Conservation (phyloP, 2,113 vertebrate genomes). For the Grus americana region DNA sequence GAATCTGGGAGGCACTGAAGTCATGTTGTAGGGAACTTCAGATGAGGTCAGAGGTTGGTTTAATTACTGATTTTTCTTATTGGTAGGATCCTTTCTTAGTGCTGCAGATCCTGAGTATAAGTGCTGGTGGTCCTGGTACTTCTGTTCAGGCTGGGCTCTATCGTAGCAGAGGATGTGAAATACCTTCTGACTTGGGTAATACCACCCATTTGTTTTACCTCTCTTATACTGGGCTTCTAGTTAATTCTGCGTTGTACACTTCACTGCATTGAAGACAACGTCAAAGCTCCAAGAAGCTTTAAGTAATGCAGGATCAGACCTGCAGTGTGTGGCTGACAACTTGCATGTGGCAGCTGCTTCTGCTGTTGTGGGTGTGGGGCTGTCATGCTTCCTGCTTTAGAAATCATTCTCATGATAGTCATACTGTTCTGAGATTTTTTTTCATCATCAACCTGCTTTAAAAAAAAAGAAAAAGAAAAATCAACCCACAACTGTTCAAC, state of each 20-base stretch:
- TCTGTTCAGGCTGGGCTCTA: neutral
- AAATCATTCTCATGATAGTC: constrained; percentile 62
- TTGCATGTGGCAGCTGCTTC: constrained; percentile 58
- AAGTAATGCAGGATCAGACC: neutral
- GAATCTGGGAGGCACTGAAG: neutral
- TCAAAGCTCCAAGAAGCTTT: neutral
- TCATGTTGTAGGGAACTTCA: neutral
- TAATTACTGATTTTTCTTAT: neutral
- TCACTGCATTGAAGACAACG: neutral
- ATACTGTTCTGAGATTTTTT: constrained; percentile 40
- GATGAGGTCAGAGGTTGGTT: neutral
- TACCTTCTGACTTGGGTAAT: neutral
- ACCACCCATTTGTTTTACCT: neutral
- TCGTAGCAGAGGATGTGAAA: neutral
- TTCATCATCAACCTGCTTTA: constrained; percentile 47
- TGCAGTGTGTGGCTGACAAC: constrained; percentile 2
- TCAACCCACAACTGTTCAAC: constrained; percentile 31
- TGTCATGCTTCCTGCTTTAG: constrained; percentile 64
- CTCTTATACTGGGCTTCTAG: neutral
- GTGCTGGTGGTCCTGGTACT: neutral
- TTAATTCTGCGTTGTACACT: neutral
- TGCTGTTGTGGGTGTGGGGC: constrained; percentile 56
- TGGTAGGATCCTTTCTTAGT: neutral
- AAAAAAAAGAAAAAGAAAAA: constrained; percentile 56
- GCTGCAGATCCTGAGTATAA: neutral